A percentile compares a stretch with the other conserved stretches of the same genome.
Conservation (phyloP, 2,113 vertebrate species). For the Paratilapia polleni region DNA sequence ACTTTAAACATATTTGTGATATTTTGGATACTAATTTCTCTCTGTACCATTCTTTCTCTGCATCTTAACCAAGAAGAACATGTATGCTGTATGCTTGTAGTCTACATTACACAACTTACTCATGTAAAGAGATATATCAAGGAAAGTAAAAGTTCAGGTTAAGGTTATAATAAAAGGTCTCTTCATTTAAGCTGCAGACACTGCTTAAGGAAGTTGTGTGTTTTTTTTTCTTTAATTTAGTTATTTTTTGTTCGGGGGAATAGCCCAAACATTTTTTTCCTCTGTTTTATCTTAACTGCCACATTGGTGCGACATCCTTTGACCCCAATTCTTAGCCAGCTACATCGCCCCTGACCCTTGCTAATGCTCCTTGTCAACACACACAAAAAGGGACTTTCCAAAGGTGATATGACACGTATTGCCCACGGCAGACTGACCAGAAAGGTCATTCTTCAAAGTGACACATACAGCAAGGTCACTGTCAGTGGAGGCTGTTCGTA, state of each 20-base stretch:
- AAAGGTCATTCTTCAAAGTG: slow-evolving; percentile 63
- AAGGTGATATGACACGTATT: slow-evolving; percentile 51
- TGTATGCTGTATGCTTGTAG: too few relatives aligned
- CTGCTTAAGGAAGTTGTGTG: not conserved
- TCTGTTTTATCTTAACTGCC: slow-evolving; percentile 27
- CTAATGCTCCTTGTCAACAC: slow-evolving; percentile 67
- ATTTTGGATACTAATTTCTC: too few relatives aligned
- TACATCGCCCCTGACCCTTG: slow-evolving; percentile 46
- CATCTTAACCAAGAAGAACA: too few relatives aligned
- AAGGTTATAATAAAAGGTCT: slow-evolving; percentile 19
- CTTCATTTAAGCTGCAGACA: not conserved
- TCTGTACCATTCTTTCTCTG: too few relatives aligned
- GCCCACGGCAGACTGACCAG: slow-evolving; percentile 44
- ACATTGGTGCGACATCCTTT: slow-evolving; percentile 24
- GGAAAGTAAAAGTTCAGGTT: not conserved
- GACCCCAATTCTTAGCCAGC: slow-evolving; percentile 29
- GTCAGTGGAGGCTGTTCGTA: slow-evolving; percentile 34
- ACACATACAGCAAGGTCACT: slow-evolving; percentile 67
- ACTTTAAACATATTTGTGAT: too few relatives aligned
- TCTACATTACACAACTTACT: not conserved
- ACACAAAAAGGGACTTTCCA: slow-evolving; percentile 34
- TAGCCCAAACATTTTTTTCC: not conserved
- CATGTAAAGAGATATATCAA: not conserved
- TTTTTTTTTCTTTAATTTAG: not conserved
- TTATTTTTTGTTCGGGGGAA: not conserved